Evolutionary conservation across 35 echinoderm and acorn worm genomes (phyloP).

Genomic region (Ptychodera flava): DNA sequence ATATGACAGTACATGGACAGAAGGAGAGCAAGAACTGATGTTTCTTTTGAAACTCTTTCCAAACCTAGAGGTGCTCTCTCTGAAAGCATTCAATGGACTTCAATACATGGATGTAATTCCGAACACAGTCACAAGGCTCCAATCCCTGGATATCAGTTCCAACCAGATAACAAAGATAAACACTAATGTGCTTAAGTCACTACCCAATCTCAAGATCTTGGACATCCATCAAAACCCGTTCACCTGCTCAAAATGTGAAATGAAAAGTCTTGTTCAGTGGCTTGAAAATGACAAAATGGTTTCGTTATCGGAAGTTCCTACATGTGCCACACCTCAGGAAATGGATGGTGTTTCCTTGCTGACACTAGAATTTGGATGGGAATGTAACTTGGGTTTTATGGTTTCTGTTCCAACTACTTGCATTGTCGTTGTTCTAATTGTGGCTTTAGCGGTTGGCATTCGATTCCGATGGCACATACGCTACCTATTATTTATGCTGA

Average conservation of each 20-base stretch:
- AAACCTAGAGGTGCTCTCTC: background rate
- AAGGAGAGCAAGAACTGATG: too few species aligned
- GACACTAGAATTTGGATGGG: background rate
- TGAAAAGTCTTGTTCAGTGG: background rate
- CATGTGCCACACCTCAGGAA: background rate
- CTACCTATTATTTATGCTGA: background rate
- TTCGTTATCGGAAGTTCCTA: background rate
- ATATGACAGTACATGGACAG: too few species aligned
- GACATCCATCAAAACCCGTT: background rate
- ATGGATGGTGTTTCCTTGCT: background rate
- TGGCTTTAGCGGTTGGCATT: background rate
- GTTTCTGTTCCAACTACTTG: background rate
- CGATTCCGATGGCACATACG: background rate
- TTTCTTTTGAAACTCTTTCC: background rate
- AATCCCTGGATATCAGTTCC: background rate
- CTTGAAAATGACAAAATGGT: background rate
- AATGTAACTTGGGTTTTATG: background rate
- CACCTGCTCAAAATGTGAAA: background rate
- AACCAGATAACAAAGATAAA: background rate
- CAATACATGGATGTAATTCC: background rate
- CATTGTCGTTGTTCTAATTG: background rate
- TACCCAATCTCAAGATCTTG: background rate
- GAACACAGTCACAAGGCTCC: background rate
- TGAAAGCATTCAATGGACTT: background rate
- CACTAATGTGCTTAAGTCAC: background rate